Evolutionary conservation across 2,113 vertebrate species (phyloP), one percentile per base, ranked within the genome.

Genomic region (Chrysemys picta): DNA sequence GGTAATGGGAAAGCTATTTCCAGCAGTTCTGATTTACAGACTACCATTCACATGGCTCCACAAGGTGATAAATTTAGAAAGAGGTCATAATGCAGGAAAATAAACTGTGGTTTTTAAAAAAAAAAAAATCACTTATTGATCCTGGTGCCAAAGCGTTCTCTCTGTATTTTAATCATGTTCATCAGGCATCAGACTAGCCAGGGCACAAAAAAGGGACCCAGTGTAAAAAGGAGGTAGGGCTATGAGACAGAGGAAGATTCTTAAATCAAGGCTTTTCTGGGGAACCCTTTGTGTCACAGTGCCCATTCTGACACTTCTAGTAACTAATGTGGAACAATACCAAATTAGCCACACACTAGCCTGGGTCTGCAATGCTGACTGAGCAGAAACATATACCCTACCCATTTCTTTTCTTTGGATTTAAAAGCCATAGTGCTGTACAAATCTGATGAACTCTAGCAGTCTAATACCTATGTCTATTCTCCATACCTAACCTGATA

Each of bases 31-130:
- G 65, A 11, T 65, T 85, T 69, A 82, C 54, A 82, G 93, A 82
- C 6, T 2, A 5, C 35, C 47, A 57, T 52, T 52, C 82, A 84
- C 65, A 42, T 17, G n/a, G 54, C 84, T 90, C 62, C 31, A 3
- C 53, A 80, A 82, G 49, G 78, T n/a, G 88, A 88, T 88, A 91
- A 84, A 91, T 93, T 96, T 96, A 97, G 94, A 89, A 95, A 76
- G 59, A 29, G 82, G 85, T 92, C 91, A 93, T 0, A 0, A 47
- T 52, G 76, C 57, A 87, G 22, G 52, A 89, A 89, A 53, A 75
- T 45, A 87, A 95, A 94, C 78, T 8, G 29, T 54, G 22, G 21
- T 27, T 78, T 57, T 16, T 14, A 42, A 42, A 42, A 42, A 42
- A 42, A 42, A 35, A 57, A 31, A 9, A 49, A 14, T 76, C 38